Percentiles rank a stretch among this genome's conserved stretches.
phyloP scores from a whole-genome alignment of 92 coral and sea anemone genomes.

The Palythoa grandis region DNA sequence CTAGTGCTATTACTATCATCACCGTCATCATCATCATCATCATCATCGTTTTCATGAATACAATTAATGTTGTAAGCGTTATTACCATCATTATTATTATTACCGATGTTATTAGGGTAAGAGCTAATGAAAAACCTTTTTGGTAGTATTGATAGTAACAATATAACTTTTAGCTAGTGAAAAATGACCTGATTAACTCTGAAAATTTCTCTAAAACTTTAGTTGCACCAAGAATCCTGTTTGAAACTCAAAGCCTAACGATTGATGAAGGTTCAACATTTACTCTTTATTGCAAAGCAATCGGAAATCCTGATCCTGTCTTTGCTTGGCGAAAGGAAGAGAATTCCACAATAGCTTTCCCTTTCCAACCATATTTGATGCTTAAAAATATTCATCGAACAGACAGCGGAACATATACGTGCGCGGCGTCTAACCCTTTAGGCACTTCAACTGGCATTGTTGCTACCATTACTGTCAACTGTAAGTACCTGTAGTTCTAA shows the following conservation, averaged over 20 bases:
- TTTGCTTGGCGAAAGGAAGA: conserved; percentile 48
- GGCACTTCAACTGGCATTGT: conserved; percentile 36
- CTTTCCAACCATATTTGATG: not conserved
- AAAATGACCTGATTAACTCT: not conserved
- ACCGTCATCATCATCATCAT: not conserved
- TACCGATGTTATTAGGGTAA: not conserved
- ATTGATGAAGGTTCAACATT: conserved; percentile 33
- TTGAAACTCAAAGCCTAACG: not conserved
- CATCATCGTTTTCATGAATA: not conserved
- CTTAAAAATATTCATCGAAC: not conserved
- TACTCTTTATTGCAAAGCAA: conserved; percentile 39
- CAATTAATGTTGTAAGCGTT: not conserved
- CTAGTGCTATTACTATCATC: not conserved
- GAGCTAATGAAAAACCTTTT: not conserved
- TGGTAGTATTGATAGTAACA: not conserved
- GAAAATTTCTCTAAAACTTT: not conserved
- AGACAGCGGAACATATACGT: conserved; percentile 47
- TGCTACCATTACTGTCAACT: conserved; percentile 47
- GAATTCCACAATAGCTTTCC: conserved; percentile 5
- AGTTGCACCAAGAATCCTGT: conserved; percentile 19
- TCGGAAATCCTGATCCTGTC: conserved; percentile 51
- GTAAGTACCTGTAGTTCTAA: conserved; percentile 30
- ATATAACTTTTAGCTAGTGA: not conserved
- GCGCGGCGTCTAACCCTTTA: conserved; percentile 44
- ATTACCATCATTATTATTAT: not conserved